A percentile compares a stretch with the other conserved stretches of the same genome.
Evolutionary conservation across 2,888 invertebrate species (phyloP).

Genomic region (Eulithis prunata): DNA sequence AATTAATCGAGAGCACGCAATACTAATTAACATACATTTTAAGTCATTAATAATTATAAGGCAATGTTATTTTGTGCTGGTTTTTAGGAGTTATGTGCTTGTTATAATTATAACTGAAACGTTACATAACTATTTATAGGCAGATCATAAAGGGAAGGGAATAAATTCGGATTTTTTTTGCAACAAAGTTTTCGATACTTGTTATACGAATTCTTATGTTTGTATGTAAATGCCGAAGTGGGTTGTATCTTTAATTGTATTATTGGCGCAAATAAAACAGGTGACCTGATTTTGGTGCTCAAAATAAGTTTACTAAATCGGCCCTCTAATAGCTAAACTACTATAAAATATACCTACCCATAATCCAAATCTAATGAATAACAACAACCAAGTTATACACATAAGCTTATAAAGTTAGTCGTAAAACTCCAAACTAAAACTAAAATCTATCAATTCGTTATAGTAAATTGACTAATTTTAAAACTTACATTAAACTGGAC

Average conservation of each 20-base stretch:
- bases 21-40: conserved; percentile 12
- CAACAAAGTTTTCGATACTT: conserved; percentile 12
- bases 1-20: conserved; percentile 23
- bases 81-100: conserved; percentile 9
- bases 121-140: conserved; percentile 16
- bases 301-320: conserved; percentile 24
- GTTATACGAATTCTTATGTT: background rate
- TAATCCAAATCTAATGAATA: conserved; percentile 57
- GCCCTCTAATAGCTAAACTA: conserved; percentile 32
- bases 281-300: conserved; percentile 30
- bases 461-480: conserved; percentile 75
- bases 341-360: conserved; percentile 66
- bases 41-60: conserved; percentile 23
- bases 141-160: conserved; percentile 24
- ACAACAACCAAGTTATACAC: conserved; percentile 73
- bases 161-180: conserved; percentile 32
- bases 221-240: conserved; percentile 5
- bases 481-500: conserved; percentile 73
- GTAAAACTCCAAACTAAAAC: conserved; percentile 56
- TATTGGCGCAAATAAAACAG: conserved; percentile 15
- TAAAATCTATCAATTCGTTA: conserved; percentile 68
- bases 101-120: conserved; percentile 1
- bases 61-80: conserved; percentile 38
- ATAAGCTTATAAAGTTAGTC: conserved; percentile 67
- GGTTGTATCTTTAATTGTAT: conserved; percentile 1